Conservation (phyloP, 2,113 vertebrate species). For the Podarcis muralis region DNA sequence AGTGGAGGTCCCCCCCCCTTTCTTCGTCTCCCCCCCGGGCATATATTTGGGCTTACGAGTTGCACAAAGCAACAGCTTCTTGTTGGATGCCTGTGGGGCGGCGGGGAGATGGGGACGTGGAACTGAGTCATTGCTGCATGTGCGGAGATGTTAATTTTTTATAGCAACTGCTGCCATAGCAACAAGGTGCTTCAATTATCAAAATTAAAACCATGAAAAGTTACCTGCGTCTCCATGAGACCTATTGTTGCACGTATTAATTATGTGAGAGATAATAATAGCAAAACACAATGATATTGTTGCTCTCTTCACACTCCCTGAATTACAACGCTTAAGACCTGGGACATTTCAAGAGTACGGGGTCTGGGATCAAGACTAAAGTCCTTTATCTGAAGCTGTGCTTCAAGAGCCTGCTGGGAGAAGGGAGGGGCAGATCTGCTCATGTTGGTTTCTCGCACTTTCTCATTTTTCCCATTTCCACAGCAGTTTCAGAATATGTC, state of each 20-base stretch:
- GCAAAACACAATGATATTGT: not conserved
- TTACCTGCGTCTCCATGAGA: not conserved
- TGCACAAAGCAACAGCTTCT: not conserved
- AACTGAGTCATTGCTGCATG: not conserved
- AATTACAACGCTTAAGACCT: not conserved
- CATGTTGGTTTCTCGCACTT: no score
- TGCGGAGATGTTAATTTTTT: not conserved
- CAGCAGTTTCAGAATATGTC: no score
- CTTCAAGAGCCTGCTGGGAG: no score
- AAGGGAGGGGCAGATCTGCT: no score
- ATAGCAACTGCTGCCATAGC: not conserved
- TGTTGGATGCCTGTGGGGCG: constrained; percentile 20
- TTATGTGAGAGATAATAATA: not conserved
- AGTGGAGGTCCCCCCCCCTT: not conserved
- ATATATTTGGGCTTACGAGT: not conserved
- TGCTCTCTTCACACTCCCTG: not conserved
- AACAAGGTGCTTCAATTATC: not conserved
- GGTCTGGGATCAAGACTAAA: not conserved
- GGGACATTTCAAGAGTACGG: no score
- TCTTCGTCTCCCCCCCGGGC: not conserved
- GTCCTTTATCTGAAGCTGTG: not conserved
- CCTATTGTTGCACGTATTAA: not conserved
- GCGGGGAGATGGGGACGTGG: not conserved
- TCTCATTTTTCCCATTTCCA: no score
- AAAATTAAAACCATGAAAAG: not conserved